These are phyloP conservation scores for Amblyjoppa fuscipennis DNA, from an alignment of 2,888 invertebrate genomes.

Conservation along the genomic window DNA sequence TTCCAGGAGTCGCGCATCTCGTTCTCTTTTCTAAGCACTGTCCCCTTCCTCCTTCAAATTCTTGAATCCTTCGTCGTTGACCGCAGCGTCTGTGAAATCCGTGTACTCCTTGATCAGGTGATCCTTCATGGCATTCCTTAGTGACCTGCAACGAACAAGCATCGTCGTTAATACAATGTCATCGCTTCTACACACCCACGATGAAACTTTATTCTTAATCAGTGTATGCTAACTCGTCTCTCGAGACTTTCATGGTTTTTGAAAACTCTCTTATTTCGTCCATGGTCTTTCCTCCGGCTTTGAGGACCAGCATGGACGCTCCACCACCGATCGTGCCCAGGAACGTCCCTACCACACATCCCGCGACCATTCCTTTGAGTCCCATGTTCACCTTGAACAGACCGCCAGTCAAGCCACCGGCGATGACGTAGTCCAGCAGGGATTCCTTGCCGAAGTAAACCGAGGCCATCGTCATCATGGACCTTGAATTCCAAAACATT, in stretches of 20 bases:
- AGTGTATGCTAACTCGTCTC: conserved; percentile 80
- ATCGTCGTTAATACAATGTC: background rate
- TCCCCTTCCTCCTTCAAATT: conserved; percentile 26
- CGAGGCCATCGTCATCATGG: conserved; percentile 88
- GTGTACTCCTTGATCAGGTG: background rate
- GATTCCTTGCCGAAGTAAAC: conserved; percentile 90
- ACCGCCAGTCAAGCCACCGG: conserved; percentile 89
- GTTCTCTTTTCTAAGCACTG: background rate
- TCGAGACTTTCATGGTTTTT: conserved; percentile 86
- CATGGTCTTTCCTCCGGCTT: conserved; percentile 88
- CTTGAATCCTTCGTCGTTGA: background rate
- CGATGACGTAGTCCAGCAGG: conserved; percentile 89
- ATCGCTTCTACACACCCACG: background rate
- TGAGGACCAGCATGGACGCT: conserved; percentile 86
- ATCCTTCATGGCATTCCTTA: background rate
- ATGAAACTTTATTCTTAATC: background rate
- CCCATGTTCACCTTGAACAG: conserved; percentile 90
- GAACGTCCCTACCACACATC: conserved; percentile 88
- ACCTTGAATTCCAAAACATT: conserved; percentile 85
- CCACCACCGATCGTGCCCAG: conserved; percentile 89
- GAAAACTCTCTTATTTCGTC: conserved; percentile 88
- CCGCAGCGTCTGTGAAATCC: background rate
- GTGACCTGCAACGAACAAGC: background rate
- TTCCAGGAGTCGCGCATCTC: background rate
- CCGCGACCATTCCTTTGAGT: conserved; percentile 89